Evolutionary conservation across 2,113 vertebrate genomes (phyloP), one percentile per base, ranked within the genome.

Genomic region (Urocynchramus pylzowi): DNA sequence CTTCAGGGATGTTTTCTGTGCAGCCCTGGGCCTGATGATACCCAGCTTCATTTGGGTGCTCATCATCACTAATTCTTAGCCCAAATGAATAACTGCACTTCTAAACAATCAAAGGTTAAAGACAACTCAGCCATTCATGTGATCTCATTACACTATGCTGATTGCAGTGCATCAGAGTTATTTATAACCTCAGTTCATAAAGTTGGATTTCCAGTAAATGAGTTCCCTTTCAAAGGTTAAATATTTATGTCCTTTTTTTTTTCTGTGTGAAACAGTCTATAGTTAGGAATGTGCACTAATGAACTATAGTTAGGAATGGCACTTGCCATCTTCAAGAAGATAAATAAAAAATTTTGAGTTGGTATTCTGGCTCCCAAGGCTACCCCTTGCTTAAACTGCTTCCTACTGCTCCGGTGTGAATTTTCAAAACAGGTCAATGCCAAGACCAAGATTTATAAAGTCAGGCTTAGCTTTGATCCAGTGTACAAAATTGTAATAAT

Each of bases 41-140:
- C 83, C 77, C 56, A 1, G 21, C 80, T 88, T 71, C 83, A 31
- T 53, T 81, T 86, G 1, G 2, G 56, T 82, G 64, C 79, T 96
- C 93, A 84, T 95, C 87, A 39, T 57, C 8, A 7, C 90, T 96
- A 89, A 95, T 93, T 91, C 76, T 79, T 61, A 73, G 95, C 84
- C 95, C 77, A 95, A 93, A 94, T 77, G 90, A 97, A 89, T 95
- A 90, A 74, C 91, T 94, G 61, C 89, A 95, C 95, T 98, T 96
- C 97, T 96, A 97, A 98, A 97, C 97, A 97, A 97, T 95, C 97
- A 96, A 84, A 97, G 97, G 97, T 97, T 97, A 97, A 97, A 97
- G 95, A 96, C 44, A 30, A 84, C 85, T 95, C 94, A 74, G 84
- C 93, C 97, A 94, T 95, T 98, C 97, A 92, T 97, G 73, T 95